A percentile compares a stretch with the other conserved stretches of the same genome.
phyloP scores from a whole-genome alignment of 2,888 invertebrate species.

The Apoda limacodes region DNA sequence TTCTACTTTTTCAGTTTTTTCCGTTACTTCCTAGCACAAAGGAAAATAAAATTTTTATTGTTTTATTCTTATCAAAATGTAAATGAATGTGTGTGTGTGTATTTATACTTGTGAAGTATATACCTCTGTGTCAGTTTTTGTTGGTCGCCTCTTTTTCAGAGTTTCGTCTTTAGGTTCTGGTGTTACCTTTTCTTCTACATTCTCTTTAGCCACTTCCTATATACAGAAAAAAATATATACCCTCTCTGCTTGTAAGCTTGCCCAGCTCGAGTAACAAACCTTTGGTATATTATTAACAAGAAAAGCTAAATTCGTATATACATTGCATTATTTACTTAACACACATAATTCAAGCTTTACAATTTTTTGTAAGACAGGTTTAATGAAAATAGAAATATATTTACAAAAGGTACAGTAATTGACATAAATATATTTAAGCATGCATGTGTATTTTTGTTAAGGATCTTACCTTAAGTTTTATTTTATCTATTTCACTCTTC shows the following conservation, averaged over 20 bases:
- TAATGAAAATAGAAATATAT: background rate
- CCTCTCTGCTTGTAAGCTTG: too few relatives aligned
- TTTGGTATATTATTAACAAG: too few relatives aligned
- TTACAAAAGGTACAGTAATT: background rate
- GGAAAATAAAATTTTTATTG: too few relatives aligned
- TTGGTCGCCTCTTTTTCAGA: slow-evolving; percentile 56
- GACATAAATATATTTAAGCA: too few relatives aligned
- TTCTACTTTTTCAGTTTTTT: slow-evolving; percentile 25
- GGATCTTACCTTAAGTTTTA: slow-evolving; percentile 59
- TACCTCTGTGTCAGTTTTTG: slow-evolving; percentile 42
- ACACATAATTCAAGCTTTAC: background rate
- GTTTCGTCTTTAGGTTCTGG: slow-evolving; percentile 45
- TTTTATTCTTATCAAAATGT: too few relatives aligned
- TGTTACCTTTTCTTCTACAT: slow-evolving; percentile 36
- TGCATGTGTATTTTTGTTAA: slow-evolving; percentile 16
- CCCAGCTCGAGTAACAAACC: too few relatives aligned
- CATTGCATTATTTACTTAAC: slow-evolving; percentile 1
- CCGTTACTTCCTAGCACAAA: slow-evolving; percentile 40
- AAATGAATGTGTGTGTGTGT: slow-evolving; percentile 25
- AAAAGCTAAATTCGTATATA: too few relatives aligned
- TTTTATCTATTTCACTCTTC: slow-evolving; percentile 39
- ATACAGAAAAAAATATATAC: slow-evolving; percentile 42
- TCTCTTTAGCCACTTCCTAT: slow-evolving; percentile 47
- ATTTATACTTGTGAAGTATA: slow-evolving; percentile 36
- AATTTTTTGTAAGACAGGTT: background rate